These are phyloP conservation scores for Aphelinus atriplicis DNA, from an alignment of 1,140 invertebrate genomes.

Conservation along the genomic window DNA sequence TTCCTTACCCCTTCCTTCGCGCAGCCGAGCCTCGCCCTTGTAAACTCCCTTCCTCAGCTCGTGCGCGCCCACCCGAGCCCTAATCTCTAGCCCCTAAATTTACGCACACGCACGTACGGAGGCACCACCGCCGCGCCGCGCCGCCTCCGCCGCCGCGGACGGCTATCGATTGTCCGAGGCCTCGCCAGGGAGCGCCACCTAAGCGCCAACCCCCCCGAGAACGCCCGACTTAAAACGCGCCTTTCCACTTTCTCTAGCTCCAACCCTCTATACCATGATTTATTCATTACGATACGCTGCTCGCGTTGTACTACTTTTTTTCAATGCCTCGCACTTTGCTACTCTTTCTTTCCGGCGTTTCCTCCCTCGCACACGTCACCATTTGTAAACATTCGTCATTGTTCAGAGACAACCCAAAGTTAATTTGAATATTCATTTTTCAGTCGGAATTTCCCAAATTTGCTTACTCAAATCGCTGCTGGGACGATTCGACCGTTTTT, in stretches of 20 bases:
- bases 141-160: not conserved
- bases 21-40: conserved; percentile 39
- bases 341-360: no score
- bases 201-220: not conserved
- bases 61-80: conserved; percentile 58
- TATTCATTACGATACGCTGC: no score
- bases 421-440: no score
- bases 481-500: no score
- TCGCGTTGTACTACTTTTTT: no score
- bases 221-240: conserved; percentile 38
- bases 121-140: not conserved
- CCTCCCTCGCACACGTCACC: no score
- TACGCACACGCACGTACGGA: conserved; percentile 35
- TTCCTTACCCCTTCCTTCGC: conserved; percentile 48
- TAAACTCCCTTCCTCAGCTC: conserved; percentile 40
- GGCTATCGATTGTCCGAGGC: conserved; percentile 57
- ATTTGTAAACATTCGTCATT: no score
- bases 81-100: conserved; percentile 61
- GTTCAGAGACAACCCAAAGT: no score
- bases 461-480: no score
- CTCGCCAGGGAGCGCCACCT: conserved; percentile 58
- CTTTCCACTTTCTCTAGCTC: conserved; percentile 23
- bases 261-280: no score
- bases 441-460: no score
- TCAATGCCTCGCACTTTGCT: no score